Evolutionary conservation across 1,140 invertebrate genomes (phyloP).

Genomic region (Drosophila athabasca): DNA sequence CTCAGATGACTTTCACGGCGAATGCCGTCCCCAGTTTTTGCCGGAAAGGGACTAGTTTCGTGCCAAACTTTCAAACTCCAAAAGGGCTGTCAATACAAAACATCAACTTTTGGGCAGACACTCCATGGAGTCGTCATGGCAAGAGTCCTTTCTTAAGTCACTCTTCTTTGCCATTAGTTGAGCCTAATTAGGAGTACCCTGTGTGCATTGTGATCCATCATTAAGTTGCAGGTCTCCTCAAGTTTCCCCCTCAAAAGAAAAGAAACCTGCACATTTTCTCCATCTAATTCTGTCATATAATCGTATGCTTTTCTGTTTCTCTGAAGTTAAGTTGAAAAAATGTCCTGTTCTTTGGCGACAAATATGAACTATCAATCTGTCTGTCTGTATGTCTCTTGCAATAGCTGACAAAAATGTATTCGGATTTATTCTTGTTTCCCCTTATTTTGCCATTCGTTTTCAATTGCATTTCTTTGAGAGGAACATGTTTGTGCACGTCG

Average conservation of each 20-base stretch:
- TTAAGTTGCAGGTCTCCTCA: not conserved
- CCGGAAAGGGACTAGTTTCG: conserved; percentile 8
- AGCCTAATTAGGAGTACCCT: no score
- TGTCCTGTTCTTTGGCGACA: conserved; percentile 38
- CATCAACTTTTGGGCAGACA: no score
- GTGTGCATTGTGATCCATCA: not conserved
- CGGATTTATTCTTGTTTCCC: conserved; percentile 8
- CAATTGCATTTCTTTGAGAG: conserved; percentile 26
- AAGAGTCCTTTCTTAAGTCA: no score
- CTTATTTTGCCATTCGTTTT: conserved; percentile 21
- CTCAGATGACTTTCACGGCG: conserved; percentile 11
- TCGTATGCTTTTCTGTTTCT: conserved; percentile 37
- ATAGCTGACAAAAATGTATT: conserved; percentile 5
- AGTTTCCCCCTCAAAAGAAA: conserved; percentile 14
- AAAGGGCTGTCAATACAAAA: not conserved
- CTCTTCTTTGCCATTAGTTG: no score
- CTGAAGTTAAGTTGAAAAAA: conserved; percentile 36
- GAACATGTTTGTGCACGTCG: conserved; percentile 31
- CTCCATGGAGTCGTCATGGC: no score
- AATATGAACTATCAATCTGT: conserved; percentile 55
- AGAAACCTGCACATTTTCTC: conserved; percentile 13
- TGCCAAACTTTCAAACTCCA: not conserved
- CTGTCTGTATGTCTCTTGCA: not conserved
- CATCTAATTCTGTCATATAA: conserved; percentile 25
- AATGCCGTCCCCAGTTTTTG: no score